These are phyloP conservation scores for Drosophila hydei DNA, from an alignment of 1,140 invertebrate genomes.

Conservation along the genomic window DNA sequence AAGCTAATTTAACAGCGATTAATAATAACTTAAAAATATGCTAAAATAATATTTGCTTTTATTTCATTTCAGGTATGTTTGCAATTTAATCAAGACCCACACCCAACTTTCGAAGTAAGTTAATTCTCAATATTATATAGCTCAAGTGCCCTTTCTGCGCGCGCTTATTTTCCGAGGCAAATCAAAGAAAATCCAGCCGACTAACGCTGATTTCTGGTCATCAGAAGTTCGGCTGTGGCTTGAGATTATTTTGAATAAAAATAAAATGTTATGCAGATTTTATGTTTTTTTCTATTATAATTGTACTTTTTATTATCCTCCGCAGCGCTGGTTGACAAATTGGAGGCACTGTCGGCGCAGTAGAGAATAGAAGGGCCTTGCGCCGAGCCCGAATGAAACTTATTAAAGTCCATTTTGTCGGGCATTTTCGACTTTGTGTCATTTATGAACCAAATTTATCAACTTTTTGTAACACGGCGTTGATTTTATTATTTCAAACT, in stretches of 20 bases:
- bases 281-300: constrained; percentile 61
- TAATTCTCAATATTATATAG: neutral
- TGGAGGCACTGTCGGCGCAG: constrained; percentile 10
- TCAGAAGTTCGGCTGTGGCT: neutral
- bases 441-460: constrained; percentile 64
- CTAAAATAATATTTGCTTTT: neutral
- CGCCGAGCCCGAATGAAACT: constrained; percentile 25
- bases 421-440: constrained; percentile 66
- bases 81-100: neutral
- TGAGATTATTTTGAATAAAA: neutral
- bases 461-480: constrained; percentile 47
- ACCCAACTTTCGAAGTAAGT: constrained; percentile 2
- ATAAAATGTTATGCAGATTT: constrained; percentile 63
- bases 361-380: constrained; percentile 2
- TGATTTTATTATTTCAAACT: constrained; percentile 48
- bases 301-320: constrained; percentile 59
- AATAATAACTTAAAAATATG: neutral
- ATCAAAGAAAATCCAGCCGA: neutral
- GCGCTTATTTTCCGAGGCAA: neutral
- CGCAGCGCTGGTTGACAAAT: constrained; percentile 13
- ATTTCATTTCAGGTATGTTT: constrained; percentile 39
- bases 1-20: neutral
- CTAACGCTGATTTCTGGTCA: neutral
- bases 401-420: constrained; percentile 59
- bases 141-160: neutral